Base-by-base conservation (phyloP, 1,140 invertebrate species). In the Drosophila micromelanica region DNA sequence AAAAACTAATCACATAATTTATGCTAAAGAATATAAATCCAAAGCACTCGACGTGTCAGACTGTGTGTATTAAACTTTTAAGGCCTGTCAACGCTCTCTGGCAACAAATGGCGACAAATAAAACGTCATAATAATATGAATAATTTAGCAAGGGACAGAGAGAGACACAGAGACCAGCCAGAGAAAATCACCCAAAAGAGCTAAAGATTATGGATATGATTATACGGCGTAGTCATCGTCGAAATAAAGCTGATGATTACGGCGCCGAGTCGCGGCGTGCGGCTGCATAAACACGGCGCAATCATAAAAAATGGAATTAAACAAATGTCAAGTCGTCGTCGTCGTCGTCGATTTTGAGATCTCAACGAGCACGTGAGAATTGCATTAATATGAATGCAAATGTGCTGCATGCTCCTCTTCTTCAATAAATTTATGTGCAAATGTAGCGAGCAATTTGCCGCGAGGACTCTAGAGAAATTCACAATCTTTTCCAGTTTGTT, bases 331-430 rank as follows among this genome's bases (percentile, higher is more conserved):
- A 55, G 52, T 57, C 45, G 20, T 73, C 48, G 49, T 20, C 11
- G 38, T 12, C 27, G 32, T 43, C 54, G 45, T 43, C 35, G 38
- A 23, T 3, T 23, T 61, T 45, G 38, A 54, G 48, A 52, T 37
- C 59, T 51, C 61, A 59, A 48, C 43, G 86, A 90, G 79, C 86
- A 90, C 86, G 86, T 90, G 86, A 90, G 86, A 90, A 90, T 86
- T 90, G 86, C 84, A 89, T 86, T 90, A 90, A 90, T 86, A 90
- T 82, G 78, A 82, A 87, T 79, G 78, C 76, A 90, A 87, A 90
- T 86, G 76, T 54, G 49, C 27, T 38, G 45, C 38, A 64, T 52
- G 30, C 48, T 46, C 20, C 30, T 7, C 12, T 9, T n/a, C 8
- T 3, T 79, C 84, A 82, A 89, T 80, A 84, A 89, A 89, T 89